Percentiles rank a stretch among this genome's conserved stretches.
phyloP scores from a whole-genome alignment of 2,888 invertebrate genomes.

The Ceraclea dissimilis region DNA sequence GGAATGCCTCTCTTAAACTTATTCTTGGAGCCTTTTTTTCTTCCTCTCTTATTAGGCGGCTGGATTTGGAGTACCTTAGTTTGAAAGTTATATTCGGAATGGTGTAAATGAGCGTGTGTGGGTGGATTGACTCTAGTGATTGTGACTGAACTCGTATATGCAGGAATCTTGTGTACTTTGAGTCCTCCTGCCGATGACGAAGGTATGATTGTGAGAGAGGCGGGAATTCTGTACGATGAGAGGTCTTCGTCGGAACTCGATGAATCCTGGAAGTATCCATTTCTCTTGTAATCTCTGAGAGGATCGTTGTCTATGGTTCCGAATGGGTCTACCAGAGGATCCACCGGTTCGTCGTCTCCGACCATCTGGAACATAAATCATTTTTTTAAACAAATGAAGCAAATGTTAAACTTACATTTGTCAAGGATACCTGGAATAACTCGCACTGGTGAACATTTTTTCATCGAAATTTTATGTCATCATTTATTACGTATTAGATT shows the following conservation, averaged over 20 bases:
- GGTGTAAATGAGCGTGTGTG: neutral
- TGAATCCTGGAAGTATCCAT: conserved; percentile 1
- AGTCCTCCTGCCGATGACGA: conserved; percentile 4
- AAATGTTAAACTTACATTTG: neutral
- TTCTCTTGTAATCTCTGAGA: conserved; percentile 1
- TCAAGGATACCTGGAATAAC: too few relatives aligned
- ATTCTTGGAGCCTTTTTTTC: conserved; percentile 21
- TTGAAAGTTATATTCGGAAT: neutral
- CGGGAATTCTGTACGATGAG: conserved; percentile 3
- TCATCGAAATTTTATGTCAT: too few relatives aligned
- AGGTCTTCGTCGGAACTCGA: neutral
- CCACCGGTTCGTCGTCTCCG: conserved; percentile 14
- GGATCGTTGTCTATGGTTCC: conserved; percentile 16
- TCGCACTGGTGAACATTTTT: too few relatives aligned
- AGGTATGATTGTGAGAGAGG: conserved; percentile 12
- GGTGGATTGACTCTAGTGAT: conserved; percentile 9
- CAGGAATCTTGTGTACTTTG: conserved; percentile 17
- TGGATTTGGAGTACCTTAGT: neutral
- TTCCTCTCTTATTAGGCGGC: conserved; percentile 13
- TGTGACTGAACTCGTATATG: conserved; percentile 6
- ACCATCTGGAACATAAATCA: conserved; percentile 21
- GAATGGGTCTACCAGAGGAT: conserved; percentile 18
- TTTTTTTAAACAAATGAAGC: too few relatives aligned
- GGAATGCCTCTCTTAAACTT: conserved; percentile 20
- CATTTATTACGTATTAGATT: too few relatives aligned